A percentile compares a stretch with the other conserved stretches of the same genome.
phyloP scores from a whole-genome alignment of 1,140 invertebrate genomes.

The Pseudomyrmex gracilis region DNA sequence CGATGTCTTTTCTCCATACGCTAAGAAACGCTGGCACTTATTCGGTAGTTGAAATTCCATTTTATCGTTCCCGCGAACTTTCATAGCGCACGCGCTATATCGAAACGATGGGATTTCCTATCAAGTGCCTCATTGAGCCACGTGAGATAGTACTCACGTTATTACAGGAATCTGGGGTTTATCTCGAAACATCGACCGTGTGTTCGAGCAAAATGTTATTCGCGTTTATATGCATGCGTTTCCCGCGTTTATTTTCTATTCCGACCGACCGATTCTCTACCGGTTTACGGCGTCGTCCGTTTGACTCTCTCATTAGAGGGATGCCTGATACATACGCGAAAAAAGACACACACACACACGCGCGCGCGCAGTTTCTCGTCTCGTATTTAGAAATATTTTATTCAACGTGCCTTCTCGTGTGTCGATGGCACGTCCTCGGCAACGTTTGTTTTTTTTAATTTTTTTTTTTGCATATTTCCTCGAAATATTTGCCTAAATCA shows the following conservation, averaged over 20 bases:
- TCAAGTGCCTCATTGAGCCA: too few species aligned
- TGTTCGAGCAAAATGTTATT: neutral
- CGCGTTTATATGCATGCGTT: neutral
- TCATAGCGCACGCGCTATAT: neutral
- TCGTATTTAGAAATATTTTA: neutral
- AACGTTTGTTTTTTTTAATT: too few species aligned
- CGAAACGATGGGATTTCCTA: neutral
- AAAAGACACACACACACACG: too few species aligned
- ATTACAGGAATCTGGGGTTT: neutral
- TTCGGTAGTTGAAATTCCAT: neutral
- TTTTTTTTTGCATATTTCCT: too few species aligned
- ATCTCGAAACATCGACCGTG: neutral
- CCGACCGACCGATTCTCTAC: neutral
- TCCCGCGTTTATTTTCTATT: neutral
- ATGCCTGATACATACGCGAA: neutral
- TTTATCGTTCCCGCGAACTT: neutral
- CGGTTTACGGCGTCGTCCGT: neutral
- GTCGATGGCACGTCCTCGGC: neutral
- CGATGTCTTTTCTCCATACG: neutral
- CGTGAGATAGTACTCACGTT: neutral
- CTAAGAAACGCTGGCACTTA: neutral
- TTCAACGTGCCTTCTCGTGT: neutral
- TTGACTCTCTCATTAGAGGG: constrained; percentile 1
- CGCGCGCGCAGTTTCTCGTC: too few species aligned
- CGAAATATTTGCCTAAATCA: too few species aligned